phyloP scores from a whole-genome alignment of 2,797 vertebrate species.

The Rhabdomys pumilio region DNA sequence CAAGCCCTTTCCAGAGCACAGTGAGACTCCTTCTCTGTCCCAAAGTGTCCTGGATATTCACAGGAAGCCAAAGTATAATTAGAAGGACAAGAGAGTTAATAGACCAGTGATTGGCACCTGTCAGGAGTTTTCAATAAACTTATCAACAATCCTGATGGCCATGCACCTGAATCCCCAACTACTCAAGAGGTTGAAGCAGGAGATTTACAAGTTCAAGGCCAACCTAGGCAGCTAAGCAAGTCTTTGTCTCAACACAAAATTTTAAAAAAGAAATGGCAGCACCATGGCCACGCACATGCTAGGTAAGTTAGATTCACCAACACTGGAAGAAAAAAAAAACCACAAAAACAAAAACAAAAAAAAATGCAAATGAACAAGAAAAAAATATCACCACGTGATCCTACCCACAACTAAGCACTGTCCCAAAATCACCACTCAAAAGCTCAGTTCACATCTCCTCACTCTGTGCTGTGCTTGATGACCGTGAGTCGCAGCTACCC shows the following conservation, averaged over 20 bases:
- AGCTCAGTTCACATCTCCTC: rapidly evolving
- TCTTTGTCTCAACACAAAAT: neutral
- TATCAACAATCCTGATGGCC: neutral
- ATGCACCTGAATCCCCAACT: no score
- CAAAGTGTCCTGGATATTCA: neutral
- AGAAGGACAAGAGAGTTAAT: neutral
- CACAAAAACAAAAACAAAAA: no score
- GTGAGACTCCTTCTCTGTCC: neutral
- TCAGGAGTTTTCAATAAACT: neutral
- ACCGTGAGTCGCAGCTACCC: neutral
- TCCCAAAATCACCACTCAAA: neutral
- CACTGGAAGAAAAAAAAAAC: neutral
- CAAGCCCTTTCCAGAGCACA: neutral
- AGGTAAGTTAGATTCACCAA: neutral
- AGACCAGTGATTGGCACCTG: rapidly evolving
- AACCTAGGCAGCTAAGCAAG: neutral
- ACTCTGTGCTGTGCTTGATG: neutral
- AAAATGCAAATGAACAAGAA: neutral
- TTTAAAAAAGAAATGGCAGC: neutral
- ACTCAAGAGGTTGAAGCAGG: neutral
- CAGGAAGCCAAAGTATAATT: neutral
- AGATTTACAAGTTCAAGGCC: neutral
- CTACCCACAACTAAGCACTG: rapidly evolving
- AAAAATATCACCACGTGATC: rapidly evolving
- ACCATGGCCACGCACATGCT: neutral